Evolutionary conservation across 2,113 vertebrate species (phyloP), one percentile per base, ranked within the genome.

Genomic region (Cynoglossus semilaevis): DNA sequence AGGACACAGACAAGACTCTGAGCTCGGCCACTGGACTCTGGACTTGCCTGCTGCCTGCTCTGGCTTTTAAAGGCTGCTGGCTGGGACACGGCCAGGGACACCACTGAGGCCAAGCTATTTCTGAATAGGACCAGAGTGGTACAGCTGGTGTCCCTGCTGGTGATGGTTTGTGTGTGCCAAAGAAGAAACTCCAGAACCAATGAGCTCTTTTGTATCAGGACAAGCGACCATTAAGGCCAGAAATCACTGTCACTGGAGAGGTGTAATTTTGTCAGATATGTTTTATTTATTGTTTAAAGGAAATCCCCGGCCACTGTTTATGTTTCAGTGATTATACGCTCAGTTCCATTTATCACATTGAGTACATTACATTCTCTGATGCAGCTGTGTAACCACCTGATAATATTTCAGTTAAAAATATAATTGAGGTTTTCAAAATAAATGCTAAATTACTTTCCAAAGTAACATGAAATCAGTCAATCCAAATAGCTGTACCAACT

Each of bases 101-200:
- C 36, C 58, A 57, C 63, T 77, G 74, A 55, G 61, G 64, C 72
- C 78, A 78, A 50, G 65, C 70, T 71, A 63, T 81, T 77, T 82
- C 63, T 87, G 83, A 83, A 73, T 47, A 75, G 79, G 66, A 86
- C 50, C 62, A 59, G 80, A 72, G 71, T 83, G 77, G 70, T 79
- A 60, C 87, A 88, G 77, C 82, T 88, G 85, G 75, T 81, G 66
- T 60, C 75, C 65, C 60, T 74, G 80, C 75, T 83, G 79, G 68
- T 64, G 57, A 69, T 56, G 15, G 60, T 70, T 65, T 65, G 56
- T 49, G 38, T 40, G 53, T 69, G 80, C 76, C 84, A 77, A 56
- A 58, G 68, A 51, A 68, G 44, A 56, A 36, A 51, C 51, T 70
- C 70, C 64, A 74, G 42, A 72, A 71, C 73, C 81, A 68, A 75